Base-by-base conservation (phyloP, 2,113 vertebrate species). In the Cynoglossus semilaevis region DNA sequence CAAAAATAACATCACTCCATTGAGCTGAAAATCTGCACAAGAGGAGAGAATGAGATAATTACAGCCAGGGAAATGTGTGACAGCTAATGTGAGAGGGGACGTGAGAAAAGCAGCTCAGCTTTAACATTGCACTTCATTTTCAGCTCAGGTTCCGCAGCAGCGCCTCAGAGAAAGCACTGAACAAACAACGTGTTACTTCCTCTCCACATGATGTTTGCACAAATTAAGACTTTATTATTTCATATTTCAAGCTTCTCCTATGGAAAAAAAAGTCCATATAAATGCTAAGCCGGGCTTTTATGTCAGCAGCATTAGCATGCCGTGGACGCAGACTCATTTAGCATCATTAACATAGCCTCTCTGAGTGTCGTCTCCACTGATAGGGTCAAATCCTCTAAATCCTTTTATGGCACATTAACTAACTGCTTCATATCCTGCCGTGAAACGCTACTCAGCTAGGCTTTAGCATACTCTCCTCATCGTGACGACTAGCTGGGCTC, bases 341-440 rank as follows among this genome's bases (percentile, higher is more conserved):
- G 76, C 54, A 67, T 85, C 76, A 88, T 85, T 86, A 87, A 80
- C 69, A 62, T 52, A 75, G 81, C 53, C 74, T 81, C 69, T 76
- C 59, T 55, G 71, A 86, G 83, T 68, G 81, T 67, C 81, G 67
- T 86, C 74, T 77, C 80, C 9, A 37, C 79, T 79, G 82, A 86
- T 81, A 76, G 84, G 80, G 80, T 86, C 85, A 81, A 85, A 87
- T 85, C 85, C 87, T 86, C 79, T 75, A 78, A 87, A 87, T 88
- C 85, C 85, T 83, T 85, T 87, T 81, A 78, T 75, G 73, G 69
- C 77, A 82, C 80, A 87, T 87, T 85, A 86, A 71, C 85, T 77
- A 79, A 76, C 85, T 62, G 84, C 79, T 68, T 83, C 69, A 55
- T 71, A 80, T 83, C 78, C 63, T 38, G 22, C 52, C 42, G 47